Evolutionary conservation across 2,113 vertebrate species (phyloP).

Genomic region (Pseudopodoces humilis): DNA sequence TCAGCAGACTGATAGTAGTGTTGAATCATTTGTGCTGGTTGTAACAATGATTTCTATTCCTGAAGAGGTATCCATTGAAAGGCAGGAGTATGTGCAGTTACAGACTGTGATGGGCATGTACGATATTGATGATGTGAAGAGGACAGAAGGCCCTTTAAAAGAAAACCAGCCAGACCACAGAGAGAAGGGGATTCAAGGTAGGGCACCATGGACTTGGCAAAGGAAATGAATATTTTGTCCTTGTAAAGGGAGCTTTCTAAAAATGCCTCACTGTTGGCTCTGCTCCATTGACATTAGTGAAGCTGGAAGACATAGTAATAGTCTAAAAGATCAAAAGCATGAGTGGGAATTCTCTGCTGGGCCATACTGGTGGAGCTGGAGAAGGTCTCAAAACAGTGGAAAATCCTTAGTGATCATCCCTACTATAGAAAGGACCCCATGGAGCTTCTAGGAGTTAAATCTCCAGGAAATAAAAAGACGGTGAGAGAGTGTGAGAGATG

Average conservation of each 20-base stretch:
- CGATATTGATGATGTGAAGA: background rate
- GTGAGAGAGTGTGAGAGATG: background rate
- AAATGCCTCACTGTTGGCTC: slow-evolving; percentile 30
- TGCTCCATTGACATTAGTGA: background rate
- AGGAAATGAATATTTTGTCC: background rate
- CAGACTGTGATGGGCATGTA: background rate
- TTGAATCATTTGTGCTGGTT: background rate
- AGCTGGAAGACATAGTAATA: background rate
- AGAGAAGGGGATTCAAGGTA: slow-evolving; percentile 22
- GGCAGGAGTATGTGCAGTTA: background rate
- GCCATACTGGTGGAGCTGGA: background rate
- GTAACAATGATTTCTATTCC: background rate
- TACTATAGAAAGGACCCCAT: background rate
- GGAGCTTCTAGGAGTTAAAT: slow-evolving; percentile 17
- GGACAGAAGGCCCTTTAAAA: background rate
- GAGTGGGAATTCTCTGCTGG: background rate
- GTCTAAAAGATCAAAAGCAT: slow-evolving; percentile 25
- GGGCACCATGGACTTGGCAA: background rate
- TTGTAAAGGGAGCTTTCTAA: slow-evolving; percentile 15
- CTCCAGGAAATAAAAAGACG: slow-evolving; percentile 31
- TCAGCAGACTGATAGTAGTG: background rate
- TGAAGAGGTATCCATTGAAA: background rate
- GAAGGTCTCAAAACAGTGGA: background rate
- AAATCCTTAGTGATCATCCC: slow-evolving; percentile 19
- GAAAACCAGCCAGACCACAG: background rate